These are phyloP conservation scores for Xylota segnis DNA, from an alignment of 2,888 invertebrate species.

Conservation along the genomic window DNA sequence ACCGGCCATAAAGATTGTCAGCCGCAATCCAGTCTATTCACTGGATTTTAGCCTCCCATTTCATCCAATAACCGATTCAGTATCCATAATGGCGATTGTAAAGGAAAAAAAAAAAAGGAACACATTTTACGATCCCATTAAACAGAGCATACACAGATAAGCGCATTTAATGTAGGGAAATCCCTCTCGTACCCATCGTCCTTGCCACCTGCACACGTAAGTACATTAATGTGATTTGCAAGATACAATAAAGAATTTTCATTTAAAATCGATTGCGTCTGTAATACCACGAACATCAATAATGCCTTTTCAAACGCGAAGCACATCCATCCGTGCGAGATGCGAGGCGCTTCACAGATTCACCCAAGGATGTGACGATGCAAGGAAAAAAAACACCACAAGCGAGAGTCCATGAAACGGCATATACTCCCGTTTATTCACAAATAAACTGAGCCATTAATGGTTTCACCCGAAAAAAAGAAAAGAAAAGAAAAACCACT, in stretches of 20 bases:
- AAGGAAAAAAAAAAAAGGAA: not conserved
- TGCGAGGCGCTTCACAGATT: not conserved
- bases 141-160: conserved; percentile 30
- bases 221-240: conserved; percentile 37
- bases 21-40: not conserved
- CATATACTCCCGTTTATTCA: not conserved
- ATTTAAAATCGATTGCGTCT: conserved; percentile 30
- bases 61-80: conserved; percentile 9
- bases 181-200: conserved; percentile 12
- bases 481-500: conserved; percentile 2
- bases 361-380: conserved; percentile 8
- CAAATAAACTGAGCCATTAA: conserved; percentile 36
- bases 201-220: not conserved
- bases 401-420: conserved; percentile 9
- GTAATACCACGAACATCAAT: conserved; percentile 7
- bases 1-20: not conserved
- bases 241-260: conserved; percentile 37
- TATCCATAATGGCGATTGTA: conserved; percentile 22
- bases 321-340: conserved; percentile 8
- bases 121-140: conserved; percentile 20
- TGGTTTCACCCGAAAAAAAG: conserved; percentile 5
- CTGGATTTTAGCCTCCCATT: not conserved
- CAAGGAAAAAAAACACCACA: not conserved
- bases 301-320: not conserved
- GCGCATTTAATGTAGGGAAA: conserved; percentile 20